phyloP scores from a whole-genome alignment of 2,113 vertebrate species.

The Amphiprion ocellaris region DNA sequence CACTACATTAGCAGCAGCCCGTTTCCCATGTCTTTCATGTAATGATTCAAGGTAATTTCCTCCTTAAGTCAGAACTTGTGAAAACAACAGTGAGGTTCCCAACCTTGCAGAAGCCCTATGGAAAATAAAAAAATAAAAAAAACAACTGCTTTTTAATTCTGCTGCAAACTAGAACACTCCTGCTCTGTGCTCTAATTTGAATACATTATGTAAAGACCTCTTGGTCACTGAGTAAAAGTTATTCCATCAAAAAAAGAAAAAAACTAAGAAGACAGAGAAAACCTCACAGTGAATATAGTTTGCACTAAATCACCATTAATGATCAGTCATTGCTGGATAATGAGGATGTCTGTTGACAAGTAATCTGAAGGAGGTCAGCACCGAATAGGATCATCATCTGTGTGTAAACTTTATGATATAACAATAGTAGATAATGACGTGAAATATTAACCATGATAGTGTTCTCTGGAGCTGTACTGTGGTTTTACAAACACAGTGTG shows the following conservation, averaged over 20 bases:
- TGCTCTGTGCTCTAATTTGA: slow-evolving; percentile 38
- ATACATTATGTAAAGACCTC: slow-evolving; percentile 49
- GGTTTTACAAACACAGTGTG: slow-evolving; percentile 33
- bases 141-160: slow-evolving; percentile 1
- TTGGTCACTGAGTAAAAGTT: slow-evolving; percentile 30
- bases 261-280: slow-evolving; percentile 23
- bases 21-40: slow-evolving; percentile 36
- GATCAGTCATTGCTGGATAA: slow-evolving; percentile 36
- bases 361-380: slow-evolving; percentile 31
- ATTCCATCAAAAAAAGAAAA: not conserved
- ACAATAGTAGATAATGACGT: not conserved
- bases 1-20: slow-evolving; percentile 7
- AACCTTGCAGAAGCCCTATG: slow-evolving; percentile 22
- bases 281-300: slow-evolving; percentile 31
- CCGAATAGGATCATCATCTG: not conserved
- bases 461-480: slow-evolving; percentile 1
- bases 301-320: slow-evolving; percentile 41
- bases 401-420: slow-evolving; percentile 11
- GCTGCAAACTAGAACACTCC: slow-evolving; percentile 9
- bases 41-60: slow-evolving; percentile 51
- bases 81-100: slow-evolving; percentile 17
- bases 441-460: slow-evolving; percentile 3
- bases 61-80: slow-evolving; percentile 29
- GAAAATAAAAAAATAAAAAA: not conserved
- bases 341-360: not conserved